Evolutionary conservation across 2,113 vertebrate genomes (phyloP), one percentile per base, ranked within the genome.

Genomic region (Nestor notabilis): DNA sequence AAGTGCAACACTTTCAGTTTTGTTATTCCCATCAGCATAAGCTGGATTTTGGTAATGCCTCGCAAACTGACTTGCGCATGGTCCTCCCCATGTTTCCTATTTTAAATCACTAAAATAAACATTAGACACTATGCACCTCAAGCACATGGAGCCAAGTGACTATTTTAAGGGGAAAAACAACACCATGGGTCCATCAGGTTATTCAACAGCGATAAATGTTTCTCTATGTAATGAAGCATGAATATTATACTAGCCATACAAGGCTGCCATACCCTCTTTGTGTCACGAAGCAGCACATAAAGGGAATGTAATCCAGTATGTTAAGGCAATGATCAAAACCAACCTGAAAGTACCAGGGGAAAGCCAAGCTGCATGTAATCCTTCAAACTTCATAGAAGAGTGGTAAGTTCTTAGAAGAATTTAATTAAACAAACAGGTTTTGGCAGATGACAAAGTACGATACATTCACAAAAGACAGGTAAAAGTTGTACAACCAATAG

Each of bases 391-490:
- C 2, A 1, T 2, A 20, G 21, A 68, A 31, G 11, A 64, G 20
- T 9, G 13, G 76, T 63, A 87, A 53, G 37, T 44, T 80, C 58
- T 77, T 49, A 49, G 52, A 82, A 91, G 14, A 90, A 44, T 52
- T 74, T 65, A 80, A 96, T 88, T 65, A 61, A 94, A 46, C 13
- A 23, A 71, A 24, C 7, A 14, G 18, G 17, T 28, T 91, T 87
- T 23, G 56, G 70, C 65, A 94, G 65, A 56, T 49, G 18, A 74
- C 46, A 20, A 84, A 60, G 21, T 44, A 39, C 6, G 17, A n/a
- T 56, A 55, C 17, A 14, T 56, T 65, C 64, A 76, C 16, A 65
- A 70, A 87, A 33, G 56, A 89, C n/a, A 14, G 49, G 18, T 88
- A 43, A 81, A 15, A 50, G 25, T 4, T 64, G 21, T 43, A 50